phyloP scores from a whole-genome alignment of 2,113 vertebrate genomes.

The Tinamus guttatus region DNA sequence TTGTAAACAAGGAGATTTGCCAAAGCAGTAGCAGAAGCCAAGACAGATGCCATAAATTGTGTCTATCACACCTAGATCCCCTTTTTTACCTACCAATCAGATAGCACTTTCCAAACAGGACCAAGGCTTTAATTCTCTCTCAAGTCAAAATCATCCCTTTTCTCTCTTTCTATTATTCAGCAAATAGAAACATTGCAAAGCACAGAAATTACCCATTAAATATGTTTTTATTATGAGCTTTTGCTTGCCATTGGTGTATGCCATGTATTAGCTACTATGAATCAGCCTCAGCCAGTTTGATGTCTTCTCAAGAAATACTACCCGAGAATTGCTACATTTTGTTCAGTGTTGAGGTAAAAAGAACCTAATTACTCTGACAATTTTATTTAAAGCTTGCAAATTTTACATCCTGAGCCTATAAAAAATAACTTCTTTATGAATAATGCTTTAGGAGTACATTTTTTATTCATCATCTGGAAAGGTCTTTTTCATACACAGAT shows the following conservation, averaged over 20 bases:
- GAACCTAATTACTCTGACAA: constrained; percentile 70
- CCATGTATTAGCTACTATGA: constrained; percentile 19
- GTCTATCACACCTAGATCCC: background rate
- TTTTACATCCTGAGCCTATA: constrained; percentile 47
- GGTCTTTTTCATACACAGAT: constrained; percentile 11
- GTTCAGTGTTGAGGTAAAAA: constrained; percentile 52
- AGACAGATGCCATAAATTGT: background rate
- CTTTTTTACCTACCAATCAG: background rate
- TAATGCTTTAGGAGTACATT: constrained; percentile 48
- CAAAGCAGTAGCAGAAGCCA: background rate
- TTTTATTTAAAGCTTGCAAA: constrained; percentile 74
- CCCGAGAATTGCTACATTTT: constrained; percentile 59
- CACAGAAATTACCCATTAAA: constrained; percentile 19
- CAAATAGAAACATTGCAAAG: constrained; percentile 10
- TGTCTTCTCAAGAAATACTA: constrained; percentile 53
- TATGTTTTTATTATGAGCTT: background rate
- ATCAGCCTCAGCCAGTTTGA: background rate
- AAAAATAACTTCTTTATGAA: constrained; percentile 60
- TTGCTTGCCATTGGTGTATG: background rate
- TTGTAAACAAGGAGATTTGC: background rate
- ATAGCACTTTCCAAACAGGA: background rate
- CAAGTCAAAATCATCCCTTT: background rate
- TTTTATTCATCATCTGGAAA: constrained; percentile 51
- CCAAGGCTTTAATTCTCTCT: background rate
- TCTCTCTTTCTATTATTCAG: background rate